phyloP scores from a whole-genome alignment of 1,140 invertebrate species.

The Globodera rostochiensis region DNA sequence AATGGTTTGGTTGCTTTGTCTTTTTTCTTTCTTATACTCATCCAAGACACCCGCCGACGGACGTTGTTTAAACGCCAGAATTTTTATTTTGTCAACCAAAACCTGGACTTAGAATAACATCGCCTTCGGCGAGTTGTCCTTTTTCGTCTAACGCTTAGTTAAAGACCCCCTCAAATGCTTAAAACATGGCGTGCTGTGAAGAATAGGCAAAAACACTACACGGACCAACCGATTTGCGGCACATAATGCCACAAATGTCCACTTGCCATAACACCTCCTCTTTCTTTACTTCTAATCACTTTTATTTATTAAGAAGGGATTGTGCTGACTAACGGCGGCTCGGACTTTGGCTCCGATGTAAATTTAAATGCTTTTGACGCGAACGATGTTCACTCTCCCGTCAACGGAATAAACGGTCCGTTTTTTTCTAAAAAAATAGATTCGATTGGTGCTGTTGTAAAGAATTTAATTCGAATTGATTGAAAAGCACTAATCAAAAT shows the following conservation, averaged over 20 bases:
- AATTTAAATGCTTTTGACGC: constrained; percentile 38
- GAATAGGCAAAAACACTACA: constrained; percentile 27
- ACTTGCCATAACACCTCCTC: neutral
- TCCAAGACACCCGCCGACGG: too few species aligned
- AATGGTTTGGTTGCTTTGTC: constrained; percentile 11
- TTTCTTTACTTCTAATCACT: neutral
- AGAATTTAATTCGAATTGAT: too few species aligned
- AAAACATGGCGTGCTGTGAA: constrained; percentile 1
- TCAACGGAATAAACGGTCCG: constrained; percentile 5
- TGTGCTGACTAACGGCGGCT: constrained; percentile 30
- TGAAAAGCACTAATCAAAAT: too few species aligned
- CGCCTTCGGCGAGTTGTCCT: too few species aligned
- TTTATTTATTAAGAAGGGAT: neutral
- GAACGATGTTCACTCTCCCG: neutral
- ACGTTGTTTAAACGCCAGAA: too few species aligned
- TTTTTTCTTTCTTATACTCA: too few species aligned
- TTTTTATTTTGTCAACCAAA: too few species aligned
- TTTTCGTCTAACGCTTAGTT: too few species aligned
- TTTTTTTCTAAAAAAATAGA: neutral
- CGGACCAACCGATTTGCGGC: constrained; percentile 40
- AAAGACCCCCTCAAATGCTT: neutral
- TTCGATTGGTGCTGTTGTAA: neutral
- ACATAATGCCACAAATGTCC: neutral
- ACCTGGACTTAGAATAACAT: too few species aligned
- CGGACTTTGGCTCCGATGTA: constrained; percentile 44